Evolutionary conservation across 2,113 vertebrate species (phyloP), one percentile per base, ranked within the genome.

Genomic region (Sitta europaea): DNA sequence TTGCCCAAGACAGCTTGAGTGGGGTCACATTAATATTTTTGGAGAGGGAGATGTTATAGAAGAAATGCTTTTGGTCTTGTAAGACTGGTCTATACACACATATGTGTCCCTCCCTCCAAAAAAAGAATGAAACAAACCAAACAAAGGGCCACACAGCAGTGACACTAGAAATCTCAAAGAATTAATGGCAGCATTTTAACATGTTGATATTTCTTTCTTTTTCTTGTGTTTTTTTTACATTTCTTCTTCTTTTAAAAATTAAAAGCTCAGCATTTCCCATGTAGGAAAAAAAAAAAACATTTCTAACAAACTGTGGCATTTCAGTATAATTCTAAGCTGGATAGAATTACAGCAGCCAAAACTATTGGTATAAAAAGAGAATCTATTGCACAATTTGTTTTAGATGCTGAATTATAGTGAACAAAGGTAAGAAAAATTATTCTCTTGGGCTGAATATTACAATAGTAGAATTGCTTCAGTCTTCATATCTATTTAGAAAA

Each of bases 91-190:
- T 72, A 33, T 28, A 31, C 10, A 35, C 5, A 25, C 5, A 24
- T 3, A 2, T 8, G 3, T 10, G 17, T 27, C 14, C 9, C 11
- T 4, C 6, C 14, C 7, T 1, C 4, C 3, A n/a, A 19, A 40
- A 25, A 57, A 28, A 53, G 5, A 25, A 8, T 1, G 7, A 28
- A 51, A 22, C 5, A 40, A 47, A 55, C 31, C 14, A 12, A 62
- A 27, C 27, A 22, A 43, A 57, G 15, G 6, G 58, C 42, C 5
- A 31, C 27, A 43, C 67, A 75, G 16, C 6, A 45, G 16, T 11
- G 25, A n/a, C 3, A 2, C 18, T 19, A 75, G 9, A 62, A 75
- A 71, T 62, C 14, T 62, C 33, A 71, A 74, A 55, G 9, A 43
- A 5, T 53, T 48, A 71, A 43, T 45, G 11, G 10, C 31, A 58